These are phyloP conservation scores for Cynaeus angustus DNA, from an alignment of 2,888 invertebrate species.

Conservation along the genomic window DNA sequence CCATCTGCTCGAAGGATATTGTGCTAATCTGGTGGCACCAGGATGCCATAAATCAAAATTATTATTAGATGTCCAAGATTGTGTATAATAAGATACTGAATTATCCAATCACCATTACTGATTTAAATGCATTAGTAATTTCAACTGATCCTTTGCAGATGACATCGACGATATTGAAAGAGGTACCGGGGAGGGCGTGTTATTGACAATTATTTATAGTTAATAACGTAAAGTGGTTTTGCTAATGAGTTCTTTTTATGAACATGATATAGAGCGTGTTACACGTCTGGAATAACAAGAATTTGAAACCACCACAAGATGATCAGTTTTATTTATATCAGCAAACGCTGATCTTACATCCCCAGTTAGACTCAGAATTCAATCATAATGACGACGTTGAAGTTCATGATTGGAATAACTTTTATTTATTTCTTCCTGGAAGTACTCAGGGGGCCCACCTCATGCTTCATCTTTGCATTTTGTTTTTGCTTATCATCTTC, in stretches of 20 bases:
- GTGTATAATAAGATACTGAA: slow-evolving; percentile 14
- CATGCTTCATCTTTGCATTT: not conserved
- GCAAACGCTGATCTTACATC: no score
- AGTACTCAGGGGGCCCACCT: not conserved
- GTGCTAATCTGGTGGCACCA: slow-evolving; percentile 13
- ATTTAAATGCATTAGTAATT: slow-evolving; percentile 20
- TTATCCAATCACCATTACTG: slow-evolving; percentile 8
- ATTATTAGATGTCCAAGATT: slow-evolving; percentile 19
- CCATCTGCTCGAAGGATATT: not conserved
- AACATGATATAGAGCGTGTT: not conserved
- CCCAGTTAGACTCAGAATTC: no score
- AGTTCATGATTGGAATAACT: not conserved
- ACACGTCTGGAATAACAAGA: not conserved
- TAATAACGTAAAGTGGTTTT: not conserved
- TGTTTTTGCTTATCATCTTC: slow-evolving; percentile 1
- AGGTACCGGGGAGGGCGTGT: slow-evolving; percentile 1
- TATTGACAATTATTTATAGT: slow-evolving; percentile 3
- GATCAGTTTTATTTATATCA: no score
- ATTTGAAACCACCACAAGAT: not conserved
- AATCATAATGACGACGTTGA: not conserved
- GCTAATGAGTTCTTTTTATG: not conserved
- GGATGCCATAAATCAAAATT: slow-evolving; percentile 30
- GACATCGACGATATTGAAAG: not conserved
- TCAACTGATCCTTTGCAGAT: slow-evolving; percentile 5
- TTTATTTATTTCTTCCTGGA: not conserved